A percentile compares a stretch with the other conserved stretches of the same genome.
These are phyloP conservation scores for Microcebus lehilahytsara DNA, from an alignment of 2,113 vertebrate species.

Conservation along the genomic window DNA sequence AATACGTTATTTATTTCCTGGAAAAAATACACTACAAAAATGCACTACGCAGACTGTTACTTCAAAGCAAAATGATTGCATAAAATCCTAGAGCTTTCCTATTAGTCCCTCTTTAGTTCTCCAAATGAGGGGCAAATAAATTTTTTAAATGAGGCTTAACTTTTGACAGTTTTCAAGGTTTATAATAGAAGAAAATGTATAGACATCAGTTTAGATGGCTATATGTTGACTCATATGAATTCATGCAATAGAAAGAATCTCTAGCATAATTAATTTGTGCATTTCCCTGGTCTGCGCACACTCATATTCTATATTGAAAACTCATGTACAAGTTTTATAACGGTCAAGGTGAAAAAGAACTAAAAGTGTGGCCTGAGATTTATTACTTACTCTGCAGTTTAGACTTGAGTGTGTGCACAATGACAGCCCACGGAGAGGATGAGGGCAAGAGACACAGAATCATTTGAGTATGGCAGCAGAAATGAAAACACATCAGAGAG, in stretches of 20 bases:
- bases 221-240: not conserved
- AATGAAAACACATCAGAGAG: not conserved
- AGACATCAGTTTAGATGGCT: not conserved
- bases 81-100: not conserved
- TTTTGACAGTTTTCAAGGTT: not conserved
- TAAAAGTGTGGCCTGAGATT: not conserved
- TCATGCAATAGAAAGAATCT: not conserved
- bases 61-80: not conserved
- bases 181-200: not conserved
- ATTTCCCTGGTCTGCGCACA: not conserved
- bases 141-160: not conserved
- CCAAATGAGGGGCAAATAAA: not conserved
- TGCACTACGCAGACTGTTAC: not conserved
- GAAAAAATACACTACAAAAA: not conserved
- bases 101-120: not conserved
- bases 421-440: not conserved
- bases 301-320: slow-evolving; percentile 14
- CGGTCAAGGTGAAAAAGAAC: not conserved
- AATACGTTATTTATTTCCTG: not conserved
- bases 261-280: not conserved
- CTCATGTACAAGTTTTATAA: not conserved
- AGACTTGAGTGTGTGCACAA: not conserved
- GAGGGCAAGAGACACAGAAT: not conserved
- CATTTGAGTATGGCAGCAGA: not conserved
- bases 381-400: not conserved